A percentile compares a stretch with the other conserved stretches of the same genome.
Conservation (phyloP, 1,140 invertebrate genomes). For the Calephelis virginiensis region DNA sequence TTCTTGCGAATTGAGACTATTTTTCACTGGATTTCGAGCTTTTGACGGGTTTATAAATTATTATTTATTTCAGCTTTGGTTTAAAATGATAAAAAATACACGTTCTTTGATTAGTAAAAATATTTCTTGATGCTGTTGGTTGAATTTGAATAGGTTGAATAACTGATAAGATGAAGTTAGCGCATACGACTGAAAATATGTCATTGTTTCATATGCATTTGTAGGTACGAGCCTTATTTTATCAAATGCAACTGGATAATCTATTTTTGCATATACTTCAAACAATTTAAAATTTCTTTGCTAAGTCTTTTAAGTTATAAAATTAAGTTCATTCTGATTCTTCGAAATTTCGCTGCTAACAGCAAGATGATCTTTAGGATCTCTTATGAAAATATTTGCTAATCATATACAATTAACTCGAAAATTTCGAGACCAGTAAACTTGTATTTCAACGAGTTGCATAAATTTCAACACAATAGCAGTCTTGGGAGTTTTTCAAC, state of each 20-base stretch:
- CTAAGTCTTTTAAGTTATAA: not conserved
- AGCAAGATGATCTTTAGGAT: too few relatives aligned
- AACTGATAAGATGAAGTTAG: not conserved
- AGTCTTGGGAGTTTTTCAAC: not conserved
- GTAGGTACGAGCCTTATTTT: too few relatives aligned
- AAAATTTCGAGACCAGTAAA: not conserved
- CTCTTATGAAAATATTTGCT: not conserved
- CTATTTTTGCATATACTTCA: too few relatives aligned
- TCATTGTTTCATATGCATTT: not conserved
- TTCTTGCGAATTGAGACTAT: too few relatives aligned
- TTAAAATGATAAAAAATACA: not conserved
- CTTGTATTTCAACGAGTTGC: not conserved
- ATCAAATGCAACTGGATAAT: too few relatives aligned
- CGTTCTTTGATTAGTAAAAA: not conserved
- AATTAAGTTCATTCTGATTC: not conserved
- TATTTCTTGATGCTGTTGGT: not conserved
- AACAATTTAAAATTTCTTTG: too few relatives aligned
- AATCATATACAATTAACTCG: not conserved
- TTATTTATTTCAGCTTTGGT: not conserved
- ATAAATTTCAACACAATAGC: not conserved
- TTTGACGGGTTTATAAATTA: not conserved
- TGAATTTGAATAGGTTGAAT: not conserved
- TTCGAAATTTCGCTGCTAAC: too few relatives aligned
- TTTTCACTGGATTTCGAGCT: not conserved
- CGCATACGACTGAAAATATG: not conserved